Percentiles rank a stretch among this genome's conserved stretches.
Conservation (phyloP, 2,888 invertebrate species). For the Frankliniella fusca region DNA sequence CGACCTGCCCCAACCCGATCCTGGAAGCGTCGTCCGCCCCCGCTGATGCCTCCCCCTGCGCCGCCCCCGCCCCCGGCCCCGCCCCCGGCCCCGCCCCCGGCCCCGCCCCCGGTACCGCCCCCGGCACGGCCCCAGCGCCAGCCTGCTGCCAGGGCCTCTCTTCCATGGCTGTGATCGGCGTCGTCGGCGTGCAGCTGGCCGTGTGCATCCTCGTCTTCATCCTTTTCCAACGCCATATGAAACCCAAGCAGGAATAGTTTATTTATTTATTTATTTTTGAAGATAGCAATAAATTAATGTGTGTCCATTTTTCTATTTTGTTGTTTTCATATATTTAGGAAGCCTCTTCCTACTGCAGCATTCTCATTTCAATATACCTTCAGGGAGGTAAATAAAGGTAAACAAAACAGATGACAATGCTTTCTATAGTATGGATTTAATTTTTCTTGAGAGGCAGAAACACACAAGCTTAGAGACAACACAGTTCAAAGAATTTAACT, state of each 20-base stretch:
- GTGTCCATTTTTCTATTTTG: background rate
- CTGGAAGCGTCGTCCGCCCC: background rate
- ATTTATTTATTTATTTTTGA: background rate
- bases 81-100: background rate
- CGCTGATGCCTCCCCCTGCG: background rate
- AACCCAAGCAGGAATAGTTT: background rate
- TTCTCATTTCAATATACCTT: too few species aligned
- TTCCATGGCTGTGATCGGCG: background rate
- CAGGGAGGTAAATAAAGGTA: background rate
- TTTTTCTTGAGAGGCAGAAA: background rate
- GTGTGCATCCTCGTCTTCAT: background rate
- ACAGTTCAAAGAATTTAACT: background rate
- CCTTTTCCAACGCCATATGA: slow-evolving; percentile 10
- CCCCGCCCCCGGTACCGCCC: background rate
- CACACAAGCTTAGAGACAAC: background rate
- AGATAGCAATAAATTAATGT: background rate
- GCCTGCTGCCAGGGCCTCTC: background rate
- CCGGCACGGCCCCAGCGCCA: background rate
- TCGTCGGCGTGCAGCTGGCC: background rate
- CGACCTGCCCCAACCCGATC: background rate
- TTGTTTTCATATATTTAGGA: too few species aligned
- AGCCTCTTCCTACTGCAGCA: too few species aligned
- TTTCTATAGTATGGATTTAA: background rate
- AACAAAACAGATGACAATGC: background rate
- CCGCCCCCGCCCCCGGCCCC: background rate